Evolutionary conservation across 2,797 vertebrate species (phyloP), one percentile per base, ranked within the genome.

Genomic region (Tolypeutes matacus): DNA sequence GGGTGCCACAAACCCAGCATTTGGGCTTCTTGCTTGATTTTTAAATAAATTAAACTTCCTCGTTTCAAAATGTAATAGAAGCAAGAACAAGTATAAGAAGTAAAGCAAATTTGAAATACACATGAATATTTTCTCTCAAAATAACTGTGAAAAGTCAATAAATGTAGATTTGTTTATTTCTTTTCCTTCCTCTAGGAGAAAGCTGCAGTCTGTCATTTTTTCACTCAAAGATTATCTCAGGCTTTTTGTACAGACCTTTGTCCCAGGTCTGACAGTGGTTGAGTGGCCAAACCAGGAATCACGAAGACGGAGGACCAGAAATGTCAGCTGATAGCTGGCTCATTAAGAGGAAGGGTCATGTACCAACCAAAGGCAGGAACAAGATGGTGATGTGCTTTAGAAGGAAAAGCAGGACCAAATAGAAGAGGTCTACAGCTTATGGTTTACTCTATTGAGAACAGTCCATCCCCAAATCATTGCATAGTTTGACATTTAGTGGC

Each of bases 21-120:
- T 39, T 62, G 13, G n/a, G 13, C 15, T 23, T 36, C 14, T 73
- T 78, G 8, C 25, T 77, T 91, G 46, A 21, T 94, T 84, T 69
- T 81, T 83, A 83, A 85, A 67, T 56, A 87, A 91, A 92, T 36
- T 64, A 56, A 89, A 94, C 29, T 39, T 70, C 9, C 49, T 72
- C 51, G 9, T 72, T 81, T 94, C 72, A 56, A 93, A 93, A 80
- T 60, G 31, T 1, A 91, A 34, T 69, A 53, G 46, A 84, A 89
- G 21, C 27, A 60, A 69, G 15, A 58, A n/a, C 34, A 87, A 92
- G 42, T 65, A 67, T 58, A 84, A 87, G 82, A 87, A 72, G 20
- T 25, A 70, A 91, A 62, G n/a, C 29, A 53, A 69, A 75, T 53
- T 69, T 29, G 7, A 93, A 91, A 81, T 75, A 53, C 1, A 56